Evolutionary conservation across 2,113 vertebrate genomes (phyloP), one percentile per base, ranked within the genome.

Genomic region (Takifugu flavidus): DNA sequence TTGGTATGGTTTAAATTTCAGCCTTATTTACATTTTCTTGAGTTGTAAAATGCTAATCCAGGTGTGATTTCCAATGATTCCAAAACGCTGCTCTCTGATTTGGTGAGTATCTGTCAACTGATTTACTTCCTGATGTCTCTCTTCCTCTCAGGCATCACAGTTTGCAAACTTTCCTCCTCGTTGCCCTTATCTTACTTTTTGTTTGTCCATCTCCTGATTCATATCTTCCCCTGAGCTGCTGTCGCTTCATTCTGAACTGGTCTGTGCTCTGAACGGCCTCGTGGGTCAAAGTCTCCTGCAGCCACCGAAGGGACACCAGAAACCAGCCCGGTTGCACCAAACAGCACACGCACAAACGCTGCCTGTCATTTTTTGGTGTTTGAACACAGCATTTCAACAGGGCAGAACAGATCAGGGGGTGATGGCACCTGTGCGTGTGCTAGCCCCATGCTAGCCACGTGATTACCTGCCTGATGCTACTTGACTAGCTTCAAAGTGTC

Each of bases 211-310:
- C 6, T 3, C 6, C 5, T 14, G 34, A 28, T 60, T 45, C 27
- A 29, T 61, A 49, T 57, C 65, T 63, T 51, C 34, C 54, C 60
- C 61, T 25, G 1, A 49, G 51, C 57, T 13, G 4, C 52, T 42
- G 53, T 67, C 55, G 67, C 62, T 53, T 68, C 54, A 62, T 52
- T 76, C 49, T 56, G 25, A 59, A 55, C 62, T 58, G 43, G 67
- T 70, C 61, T 59, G 15, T 31, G 25, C 56, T 64, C 34, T 13
- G 13, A 3, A 20, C 29, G 71, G 55, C 62, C 69, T 63, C 53
- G 1, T 47, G 44, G 54, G 67, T 79, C 75, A 67, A 47, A 44
- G 47, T 7, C 51, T 53, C 65, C 27, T 2, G 20, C 20, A 20
- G 20, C 20, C 20, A 20, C 20, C 20, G 6, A 20, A 62, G 28